Conservation (phyloP, 2,797 vertebrate genomes). For the Gallirallus australis region DNA sequence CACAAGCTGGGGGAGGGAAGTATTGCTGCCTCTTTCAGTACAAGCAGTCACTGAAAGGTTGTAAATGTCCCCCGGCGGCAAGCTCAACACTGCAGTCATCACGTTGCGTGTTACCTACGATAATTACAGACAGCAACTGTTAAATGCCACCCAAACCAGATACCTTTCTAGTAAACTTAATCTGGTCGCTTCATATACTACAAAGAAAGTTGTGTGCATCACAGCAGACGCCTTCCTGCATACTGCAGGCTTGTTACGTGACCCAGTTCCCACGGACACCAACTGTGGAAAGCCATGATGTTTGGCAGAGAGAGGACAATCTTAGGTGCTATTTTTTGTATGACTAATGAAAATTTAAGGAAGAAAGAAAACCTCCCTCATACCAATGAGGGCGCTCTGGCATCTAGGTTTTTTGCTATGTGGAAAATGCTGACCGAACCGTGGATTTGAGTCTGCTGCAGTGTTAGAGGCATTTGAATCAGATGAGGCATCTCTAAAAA, state of each 20-base stretch:
- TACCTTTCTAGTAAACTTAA: not conserved
- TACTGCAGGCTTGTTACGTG: not conserved
- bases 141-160: not conserved
- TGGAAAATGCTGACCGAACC: not conserved
- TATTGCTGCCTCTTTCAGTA: slow-evolving; percentile 91
- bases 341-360: not conserved
- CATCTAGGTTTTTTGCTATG: not conserved
- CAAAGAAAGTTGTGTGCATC: not conserved
- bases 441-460: not conserved
- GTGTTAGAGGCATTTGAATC: not conserved
- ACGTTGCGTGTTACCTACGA: slow-evolving; percentile 89
- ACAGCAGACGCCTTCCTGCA: not conserved
- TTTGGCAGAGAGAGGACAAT: not conserved
- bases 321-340: not conserved
- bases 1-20: slow-evolving; percentile 87
- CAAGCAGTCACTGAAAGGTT: slow-evolving; percentile 95
- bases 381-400: not conserved
- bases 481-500: not conserved
- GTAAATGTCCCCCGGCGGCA: slow-evolving; percentile 95
- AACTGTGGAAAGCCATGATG: rapidly evolving
- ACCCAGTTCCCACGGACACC: not conserved
- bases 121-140: not conserved
- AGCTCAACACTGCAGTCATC: slow-evolving; percentile 88
- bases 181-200: not conserved
- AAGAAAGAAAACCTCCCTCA: not conserved